Percentiles rank a stretch among this genome's conserved stretches.
Conservation (phyloP, 2,113 vertebrate genomes). For the Hippocampus mohnikei region DNA sequence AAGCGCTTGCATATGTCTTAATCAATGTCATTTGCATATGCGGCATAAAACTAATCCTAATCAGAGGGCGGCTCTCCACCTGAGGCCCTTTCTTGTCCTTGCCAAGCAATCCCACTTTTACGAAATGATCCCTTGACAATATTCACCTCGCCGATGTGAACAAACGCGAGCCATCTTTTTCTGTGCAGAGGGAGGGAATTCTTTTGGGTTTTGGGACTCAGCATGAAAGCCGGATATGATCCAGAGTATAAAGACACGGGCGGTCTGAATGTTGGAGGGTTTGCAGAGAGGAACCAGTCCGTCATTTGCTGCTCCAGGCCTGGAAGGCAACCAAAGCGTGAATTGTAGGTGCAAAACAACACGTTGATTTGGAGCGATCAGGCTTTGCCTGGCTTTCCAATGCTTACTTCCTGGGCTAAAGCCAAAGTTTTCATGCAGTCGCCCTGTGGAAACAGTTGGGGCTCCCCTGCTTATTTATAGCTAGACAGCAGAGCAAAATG, state of each 20-base stretch:
- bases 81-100: slow-evolving; percentile 53
- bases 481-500: slow-evolving; percentile 14
- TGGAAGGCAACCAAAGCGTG: slow-evolving; percentile 44
- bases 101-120: slow-evolving; percentile 43
- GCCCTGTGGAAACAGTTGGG: slow-evolving; percentile 36
- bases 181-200: slow-evolving; percentile 34
- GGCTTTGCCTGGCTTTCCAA: slow-evolving; percentile 35
- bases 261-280: slow-evolving; percentile 23
- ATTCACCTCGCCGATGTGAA: slow-evolving; percentile 60
- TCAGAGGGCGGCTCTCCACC: slow-evolving; percentile 57
- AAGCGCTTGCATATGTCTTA: slow-evolving; percentile 37
- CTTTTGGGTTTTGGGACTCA: slow-evolving; percentile 40
- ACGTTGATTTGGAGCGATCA: slow-evolving; percentile 47
- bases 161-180: slow-evolving; percentile 24
- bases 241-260: slow-evolving; percentile 35
- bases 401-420: slow-evolving; percentile 31
- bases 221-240: slow-evolving; percentile 34
- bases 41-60: slow-evolving; percentile 62
- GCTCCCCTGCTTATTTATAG: slow-evolving; percentile 34
- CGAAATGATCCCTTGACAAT: slow-evolving; percentile 53
- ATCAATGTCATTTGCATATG: slow-evolving; percentile 66
- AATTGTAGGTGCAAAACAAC: slow-evolving; percentile 62
- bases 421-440: slow-evolving; percentile 50
- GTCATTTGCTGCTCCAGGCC: slow-evolving; percentile 26
- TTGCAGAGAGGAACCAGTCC: slow-evolving; percentile 21